Base-by-base conservation (phyloP, 1,140 invertebrate genomes). In the Paralvinella palmiformis region DNA sequence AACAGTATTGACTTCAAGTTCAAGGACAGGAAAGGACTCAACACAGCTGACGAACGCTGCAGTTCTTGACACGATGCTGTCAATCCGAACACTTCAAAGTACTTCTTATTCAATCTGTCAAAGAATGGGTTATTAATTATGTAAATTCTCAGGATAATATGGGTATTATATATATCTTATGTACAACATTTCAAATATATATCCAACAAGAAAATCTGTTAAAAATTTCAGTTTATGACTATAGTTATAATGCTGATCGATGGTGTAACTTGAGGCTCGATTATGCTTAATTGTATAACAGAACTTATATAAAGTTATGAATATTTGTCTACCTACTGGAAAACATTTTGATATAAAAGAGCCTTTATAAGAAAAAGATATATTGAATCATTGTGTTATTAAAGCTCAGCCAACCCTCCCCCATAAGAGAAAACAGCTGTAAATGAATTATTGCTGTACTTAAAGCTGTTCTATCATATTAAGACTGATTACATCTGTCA, bases 21-120 rank as follows among this genome's bases (percentile, higher is more conserved):
- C 10, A 80, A 66, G n/a, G 71, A 69, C 13, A 80, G 72, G 64
- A 80, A 80, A 15, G 76, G 69, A 61, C 73, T 73, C 0, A 79
- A 76, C 45, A 74, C 71, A 15, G 69, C 70, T 62, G 71, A 75
- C n/a, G 65, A 63, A 20, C 74, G 58, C 62, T 75, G 61, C 48
- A 79, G 67, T 59, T 80, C 78, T 55, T 78, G 75, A 44, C 77
- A 73, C 31, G 76, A 74, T 50, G 68, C 71, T 29, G 71, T 76
- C 41, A 80, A 75, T 32, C 75, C 76, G 68, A 77, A 79, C 32
- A 76, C 72, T 55, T 80, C 78, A 76, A 80, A 80, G 63, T 70
- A 77, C 24, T 72, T 73, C 61, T 73, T 77, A 71, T 80, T 80
- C 15, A 69, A 57, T 59, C 77, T 78, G 70, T 44, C 73, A 75